A percentile compares a stretch with the other conserved stretches of the same genome.
phyloP scores from a whole-genome alignment of 2,888 invertebrate genomes.

The Mellilla xanthometata region DNA sequence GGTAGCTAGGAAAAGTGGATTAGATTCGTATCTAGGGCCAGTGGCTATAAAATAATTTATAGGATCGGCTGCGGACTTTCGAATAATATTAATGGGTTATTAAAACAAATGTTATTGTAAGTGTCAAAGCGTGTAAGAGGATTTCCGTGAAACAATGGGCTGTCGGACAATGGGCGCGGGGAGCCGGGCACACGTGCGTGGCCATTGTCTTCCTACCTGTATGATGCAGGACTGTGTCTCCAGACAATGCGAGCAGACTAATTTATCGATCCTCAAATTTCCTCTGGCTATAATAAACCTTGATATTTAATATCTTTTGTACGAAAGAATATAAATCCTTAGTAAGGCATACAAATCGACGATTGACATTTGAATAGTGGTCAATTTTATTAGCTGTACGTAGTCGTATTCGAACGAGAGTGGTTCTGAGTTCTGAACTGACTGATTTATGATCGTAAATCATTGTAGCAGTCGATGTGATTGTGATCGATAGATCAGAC shows the following conservation, averaged over 20 bases:
- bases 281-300: slow-evolving; percentile 30
- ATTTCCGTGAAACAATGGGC: slow-evolving; percentile 75
- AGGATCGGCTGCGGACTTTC: slow-evolving; percentile 7
- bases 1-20: slow-evolving; percentile 10
- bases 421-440: not conserved
- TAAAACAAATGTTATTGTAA: slow-evolving; percentile 20
- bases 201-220: slow-evolving; percentile 69
- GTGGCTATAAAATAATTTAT: not conserved
- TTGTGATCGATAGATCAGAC: slow-evolving; percentile 18
- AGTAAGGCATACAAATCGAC: slow-evolving; percentile 15
- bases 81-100: slow-evolving; percentile 15
- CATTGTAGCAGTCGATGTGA: slow-evolving; percentile 19
- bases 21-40: slow-evolving; percentile 2
- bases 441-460: slow-evolving; percentile 5
- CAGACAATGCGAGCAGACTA: slow-evolving; percentile 38
- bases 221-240: slow-evolving; percentile 40
- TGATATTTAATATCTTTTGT: slow-evolving; percentile 16
- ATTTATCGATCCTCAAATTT: slow-evolving; percentile 42
- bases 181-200: slow-evolving; percentile 65
- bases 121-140: slow-evolving; percentile 66
- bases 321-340: slow-evolving; percentile 30
- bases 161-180: slow-evolving; percentile 60
- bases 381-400: slow-evolving; percentile 10
- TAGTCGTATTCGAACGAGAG: not conserved
- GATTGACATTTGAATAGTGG: slow-evolving; percentile 24